phyloP scores from a whole-genome alignment of 2,888 invertebrate species.

The Argynnis bischoffii region DNA sequence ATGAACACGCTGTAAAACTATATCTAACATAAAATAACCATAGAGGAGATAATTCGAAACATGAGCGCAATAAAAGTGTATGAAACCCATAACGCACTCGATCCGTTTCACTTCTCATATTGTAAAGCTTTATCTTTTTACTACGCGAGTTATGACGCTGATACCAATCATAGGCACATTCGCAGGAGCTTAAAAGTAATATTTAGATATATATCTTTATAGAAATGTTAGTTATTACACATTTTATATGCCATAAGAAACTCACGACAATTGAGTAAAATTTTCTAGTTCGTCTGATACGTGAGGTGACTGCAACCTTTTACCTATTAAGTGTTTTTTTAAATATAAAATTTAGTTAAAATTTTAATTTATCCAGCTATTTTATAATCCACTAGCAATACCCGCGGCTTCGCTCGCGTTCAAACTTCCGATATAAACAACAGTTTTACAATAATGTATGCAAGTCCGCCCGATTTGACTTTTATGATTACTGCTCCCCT shows the following conservation, averaged over 20 bases:
- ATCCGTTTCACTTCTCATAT: conserved; percentile 13
- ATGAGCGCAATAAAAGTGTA: conserved; percentile 13
- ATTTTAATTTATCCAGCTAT: too few species aligned
- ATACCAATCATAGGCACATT: conserved; percentile 7
- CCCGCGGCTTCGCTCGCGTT: too few species aligned
- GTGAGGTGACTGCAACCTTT: too few species aligned
- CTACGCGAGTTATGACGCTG: conserved; percentile 7
- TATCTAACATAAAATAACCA: conserved; percentile 8
- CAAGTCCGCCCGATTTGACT: too few species aligned
- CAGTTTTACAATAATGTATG: too few species aligned
- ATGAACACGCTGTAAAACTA: conserved; percentile 1
- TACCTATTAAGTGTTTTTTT: too few species aligned
- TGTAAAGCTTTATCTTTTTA: conserved; percentile 13
- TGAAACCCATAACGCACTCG: conserved; percentile 12
- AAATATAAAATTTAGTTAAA: too few species aligned
- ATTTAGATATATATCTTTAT: conserved; percentile 10
- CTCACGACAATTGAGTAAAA: background rate
- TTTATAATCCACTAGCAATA: too few species aligned
- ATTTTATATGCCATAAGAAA: conserved; percentile 16
- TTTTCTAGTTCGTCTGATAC: background rate
- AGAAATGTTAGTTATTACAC: conserved; percentile 15
- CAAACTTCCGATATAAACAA: too few species aligned
- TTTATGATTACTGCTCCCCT: too few species aligned
- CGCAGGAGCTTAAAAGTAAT: background rate
- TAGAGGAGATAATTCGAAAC: conserved; percentile 12